These are phyloP conservation scores for Hydrolagus colliei DNA, from an alignment of 2,797 vertebrate genomes.

Conservation along the genomic window DNA sequence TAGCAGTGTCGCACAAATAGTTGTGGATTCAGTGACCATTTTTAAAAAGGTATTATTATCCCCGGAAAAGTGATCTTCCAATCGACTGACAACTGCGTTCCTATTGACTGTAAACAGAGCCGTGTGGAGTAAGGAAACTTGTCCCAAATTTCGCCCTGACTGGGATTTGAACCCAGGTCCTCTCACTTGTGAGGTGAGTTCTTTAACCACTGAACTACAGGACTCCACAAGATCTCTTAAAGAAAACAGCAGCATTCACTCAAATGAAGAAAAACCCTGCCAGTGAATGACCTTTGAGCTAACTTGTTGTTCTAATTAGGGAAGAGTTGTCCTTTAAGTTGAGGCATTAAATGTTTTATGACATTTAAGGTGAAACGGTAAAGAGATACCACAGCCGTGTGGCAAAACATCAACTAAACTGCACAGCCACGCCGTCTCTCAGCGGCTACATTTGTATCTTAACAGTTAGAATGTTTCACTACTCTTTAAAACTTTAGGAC, in stretches of 20 bases:
- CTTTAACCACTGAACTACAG: too few species aligned
- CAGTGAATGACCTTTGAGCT: not conserved
- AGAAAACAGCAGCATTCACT: not conserved
- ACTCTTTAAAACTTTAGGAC: not conserved
- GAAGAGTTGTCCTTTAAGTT: not conserved
- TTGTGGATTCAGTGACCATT: too few species aligned
- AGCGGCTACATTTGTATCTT: not conserved
- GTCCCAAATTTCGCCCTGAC: too few species aligned
- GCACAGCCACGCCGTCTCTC: not conserved
- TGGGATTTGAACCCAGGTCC: too few species aligned
- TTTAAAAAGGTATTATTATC: too few species aligned
- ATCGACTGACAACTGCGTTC: too few species aligned
- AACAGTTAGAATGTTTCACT: not conserved
- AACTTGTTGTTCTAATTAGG: not conserved
- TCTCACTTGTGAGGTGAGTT: too few species aligned
- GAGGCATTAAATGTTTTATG: slow-evolving; percentile 1
- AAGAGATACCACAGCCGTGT: not conserved
- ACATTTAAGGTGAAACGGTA: not conserved
- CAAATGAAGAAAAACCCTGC: not conserved
- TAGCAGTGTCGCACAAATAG: too few species aligned
- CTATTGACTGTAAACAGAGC: too few species aligned
- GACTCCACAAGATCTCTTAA: not conserved
- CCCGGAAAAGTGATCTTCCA: too few species aligned
- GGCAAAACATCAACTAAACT: not conserved
- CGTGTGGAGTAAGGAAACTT: too few species aligned